phyloP scores from a whole-genome alignment of 2,888 invertebrate genomes.

The Cyaniris semiargus region DNA sequence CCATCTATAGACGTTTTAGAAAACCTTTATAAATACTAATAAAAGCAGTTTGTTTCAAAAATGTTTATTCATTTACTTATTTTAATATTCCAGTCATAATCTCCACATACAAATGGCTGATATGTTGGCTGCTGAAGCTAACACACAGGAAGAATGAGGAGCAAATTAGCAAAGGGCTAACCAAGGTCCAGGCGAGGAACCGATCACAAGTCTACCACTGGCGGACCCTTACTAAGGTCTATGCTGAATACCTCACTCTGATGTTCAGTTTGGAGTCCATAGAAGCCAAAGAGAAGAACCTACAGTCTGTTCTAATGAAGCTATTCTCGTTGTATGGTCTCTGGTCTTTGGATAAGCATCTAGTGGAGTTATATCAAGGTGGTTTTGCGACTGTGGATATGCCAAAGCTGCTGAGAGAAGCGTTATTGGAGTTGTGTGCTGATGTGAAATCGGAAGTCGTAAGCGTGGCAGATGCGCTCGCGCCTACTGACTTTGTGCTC shows the following conservation, averaged over 20 bases:
- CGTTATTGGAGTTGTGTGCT: constrained; percentile 84
- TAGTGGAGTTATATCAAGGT: constrained; percentile 86
- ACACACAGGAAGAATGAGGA: constrained; percentile 82
- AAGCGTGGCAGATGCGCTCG: constrained; percentile 89
- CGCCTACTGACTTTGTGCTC: constrained; percentile 93
- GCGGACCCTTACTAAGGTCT: constrained; percentile 86
- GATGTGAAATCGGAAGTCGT: constrained; percentile 88
- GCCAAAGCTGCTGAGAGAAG: constrained; percentile 82
- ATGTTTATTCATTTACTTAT: background rate
- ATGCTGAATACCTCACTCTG: constrained; percentile 85
- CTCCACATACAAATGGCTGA: constrained; percentile 90
- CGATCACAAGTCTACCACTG: constrained; percentile 91
- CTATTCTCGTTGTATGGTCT: constrained; percentile 65
- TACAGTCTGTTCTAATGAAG: constrained; percentile 75
- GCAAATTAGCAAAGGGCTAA: constrained; percentile 78
- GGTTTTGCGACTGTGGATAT: constrained; percentile 79
- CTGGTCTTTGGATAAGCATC: constrained; percentile 83
- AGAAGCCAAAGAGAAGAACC: constrained; percentile 55
- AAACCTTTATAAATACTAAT: background rate
- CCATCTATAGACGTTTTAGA: no score
- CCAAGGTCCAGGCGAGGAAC: constrained; percentile 88
- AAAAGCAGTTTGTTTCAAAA: background rate
- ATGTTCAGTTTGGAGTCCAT: constrained; percentile 76
- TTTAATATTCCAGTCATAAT: constrained; percentile 81
- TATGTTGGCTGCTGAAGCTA: constrained; percentile 87